Evolutionary conservation across 2,797 vertebrate genomes (phyloP), one percentile per base, ranked within the genome.

Genomic region (Tolypeutes matacus): DNA sequence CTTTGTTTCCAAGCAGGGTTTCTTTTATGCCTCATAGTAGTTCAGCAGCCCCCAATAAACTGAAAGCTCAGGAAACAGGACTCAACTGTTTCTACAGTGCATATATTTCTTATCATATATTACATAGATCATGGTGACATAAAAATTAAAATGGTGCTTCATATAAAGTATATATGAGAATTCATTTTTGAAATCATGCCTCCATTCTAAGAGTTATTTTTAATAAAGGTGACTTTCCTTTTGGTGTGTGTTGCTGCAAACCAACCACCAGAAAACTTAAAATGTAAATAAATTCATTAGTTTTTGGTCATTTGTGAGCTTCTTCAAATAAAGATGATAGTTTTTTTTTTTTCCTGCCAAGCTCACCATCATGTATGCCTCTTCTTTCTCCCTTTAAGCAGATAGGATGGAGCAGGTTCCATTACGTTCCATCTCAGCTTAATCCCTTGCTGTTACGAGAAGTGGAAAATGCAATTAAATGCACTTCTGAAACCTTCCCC

Each of bases 381-480:
- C 96, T 92, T 77, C 73, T 86, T 62, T 91, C 85, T 93, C 93
- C 89, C 94, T 97, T 72, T 92, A 87, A 97, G 97, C 84, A 96
- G 96, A 97, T 95, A 95, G 96, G 80, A 93, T 83, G 94, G 84
- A 95, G 86, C 85, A 94, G 83, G 97, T 97, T 98, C 96, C 97
- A 97, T 98, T 98, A 98, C 70, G 84, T 96, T 97, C 97, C 97
- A 86, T 97, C 97, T 97, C 93, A 53, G 11, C 98, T 98, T 98
- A 98, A 98, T 98, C 97, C 97, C 93, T 98, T 25, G 51, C 96
- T 98, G 97, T 97, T 98, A 97, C 1, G 1, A 98, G 97, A 97
- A 98, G 98, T 97, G 97, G 98, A 98, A 98, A 98, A 98, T 96
- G 97, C 97, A 98, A 98, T 98, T 98, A 98, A 98, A 98, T 49